Conservation (phyloP, 2,797 vertebrate genomes). For the Chelonia mydas region DNA sequence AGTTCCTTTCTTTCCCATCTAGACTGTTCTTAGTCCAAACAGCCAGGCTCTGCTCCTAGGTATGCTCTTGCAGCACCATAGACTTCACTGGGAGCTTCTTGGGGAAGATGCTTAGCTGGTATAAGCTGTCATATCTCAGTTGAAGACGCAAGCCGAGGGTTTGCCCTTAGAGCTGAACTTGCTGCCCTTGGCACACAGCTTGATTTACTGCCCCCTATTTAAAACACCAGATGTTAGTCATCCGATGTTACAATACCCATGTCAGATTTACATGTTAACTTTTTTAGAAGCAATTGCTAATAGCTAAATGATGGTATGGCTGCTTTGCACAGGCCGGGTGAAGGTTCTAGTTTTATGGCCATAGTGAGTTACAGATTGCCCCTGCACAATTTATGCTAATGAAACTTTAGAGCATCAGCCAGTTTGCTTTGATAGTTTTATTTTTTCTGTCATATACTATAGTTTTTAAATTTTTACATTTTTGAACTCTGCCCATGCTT, state of each 20-base stretch:
- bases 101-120: not conserved
- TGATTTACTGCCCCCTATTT: not conserved
- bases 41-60: fast-evolving
- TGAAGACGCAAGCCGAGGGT: not conserved
- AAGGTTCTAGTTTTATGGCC: constrained; percentile 28
- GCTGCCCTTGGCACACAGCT: fast-evolving
- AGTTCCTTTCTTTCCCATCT: not conserved
- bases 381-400: constrained; percentile 22
- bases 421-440: constrained; percentile 43
- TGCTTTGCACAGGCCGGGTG: constrained; percentile 43
- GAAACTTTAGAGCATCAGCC: constrained; percentile 63
- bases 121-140: fast-evolving
- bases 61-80: fast-evolving
- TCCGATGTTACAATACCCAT: not conserved
- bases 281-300: not conserved
- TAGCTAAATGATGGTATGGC: not conserved
- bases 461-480: constrained; percentile 13
- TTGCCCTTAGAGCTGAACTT: not conserved
- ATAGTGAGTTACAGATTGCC: not conserved
- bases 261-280: not conserved
- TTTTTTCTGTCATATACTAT: not conserved
- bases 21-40: not conserved
- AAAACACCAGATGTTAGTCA: not conserved
- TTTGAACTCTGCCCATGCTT: constrained; percentile 8
- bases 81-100: not conserved